Conservation (phyloP, 2,888 invertebrate genomes). For the Dolichomitus sp. region DNA sequence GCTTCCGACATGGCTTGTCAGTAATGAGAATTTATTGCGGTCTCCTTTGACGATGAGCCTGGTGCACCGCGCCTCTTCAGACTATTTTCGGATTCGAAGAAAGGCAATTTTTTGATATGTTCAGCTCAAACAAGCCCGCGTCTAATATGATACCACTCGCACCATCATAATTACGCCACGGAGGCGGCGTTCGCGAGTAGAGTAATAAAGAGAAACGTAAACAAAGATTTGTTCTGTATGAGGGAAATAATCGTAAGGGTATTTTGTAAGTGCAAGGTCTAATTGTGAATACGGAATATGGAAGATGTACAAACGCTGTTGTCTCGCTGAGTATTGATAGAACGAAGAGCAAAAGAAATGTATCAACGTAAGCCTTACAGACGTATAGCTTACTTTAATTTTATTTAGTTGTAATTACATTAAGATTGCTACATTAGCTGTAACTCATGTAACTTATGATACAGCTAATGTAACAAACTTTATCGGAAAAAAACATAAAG, state of each 20-base stretch:
- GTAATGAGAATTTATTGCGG: constrained; percentile 84
- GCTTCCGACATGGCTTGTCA: constrained; percentile 50
- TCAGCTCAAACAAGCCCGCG: constrained; percentile 64
- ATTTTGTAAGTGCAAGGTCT: constrained; percentile 8
- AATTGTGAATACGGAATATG: background rate
- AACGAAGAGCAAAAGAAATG: too few species aligned
- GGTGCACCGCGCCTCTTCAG: constrained; percentile 64
- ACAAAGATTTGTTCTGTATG: constrained; percentile 2
- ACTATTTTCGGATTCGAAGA: constrained; percentile 82
- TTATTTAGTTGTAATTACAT: too few species aligned
- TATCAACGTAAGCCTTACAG: too few species aligned
- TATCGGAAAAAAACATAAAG: too few species aligned
- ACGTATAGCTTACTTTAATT: too few species aligned
- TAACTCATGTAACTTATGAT: too few species aligned
- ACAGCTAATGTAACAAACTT: too few species aligned
- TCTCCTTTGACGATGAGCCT: constrained; percentile 78
- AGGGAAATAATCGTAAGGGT: constrained; percentile 7
- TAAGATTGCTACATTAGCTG: too few species aligned
- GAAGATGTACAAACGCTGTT: too few species aligned
- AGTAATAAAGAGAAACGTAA: constrained; percentile 62
- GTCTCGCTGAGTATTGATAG: too few species aligned
- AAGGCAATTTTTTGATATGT: constrained; percentile 83
- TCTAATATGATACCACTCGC: constrained; percentile 25
- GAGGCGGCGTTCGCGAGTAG: constrained; percentile 70
- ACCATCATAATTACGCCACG: constrained; percentile 71